phyloP scores from a whole-genome alignment of 2,888 invertebrate genomes.

The Nudaria mundana region DNA sequence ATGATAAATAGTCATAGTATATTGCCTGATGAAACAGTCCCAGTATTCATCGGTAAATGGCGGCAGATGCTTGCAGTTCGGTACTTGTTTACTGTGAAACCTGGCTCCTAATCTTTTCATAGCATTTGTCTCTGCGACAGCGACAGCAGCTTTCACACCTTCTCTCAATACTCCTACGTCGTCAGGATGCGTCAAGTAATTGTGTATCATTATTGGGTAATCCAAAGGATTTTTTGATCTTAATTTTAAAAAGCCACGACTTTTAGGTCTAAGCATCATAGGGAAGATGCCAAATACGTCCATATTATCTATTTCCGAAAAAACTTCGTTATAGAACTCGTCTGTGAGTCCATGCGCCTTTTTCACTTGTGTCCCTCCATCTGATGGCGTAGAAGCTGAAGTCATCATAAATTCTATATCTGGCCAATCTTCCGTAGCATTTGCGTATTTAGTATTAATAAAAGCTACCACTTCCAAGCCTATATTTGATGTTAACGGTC shows the following conservation, averaged over 20 bases:
- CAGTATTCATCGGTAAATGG: constrained; percentile 92
- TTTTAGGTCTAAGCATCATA: constrained; percentile 94
- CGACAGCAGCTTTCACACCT: constrained; percentile 92
- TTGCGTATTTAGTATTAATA: constrained; percentile 93
- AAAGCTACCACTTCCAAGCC: constrained; percentile 94
- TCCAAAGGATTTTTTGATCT: constrained; percentile 86
- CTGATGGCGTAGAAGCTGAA: constrained; percentile 89
- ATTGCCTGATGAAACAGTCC: constrained; percentile 91
- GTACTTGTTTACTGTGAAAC: constrained; percentile 87
- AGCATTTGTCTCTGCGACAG: constrained; percentile 89
- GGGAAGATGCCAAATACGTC: constrained; percentile 92
- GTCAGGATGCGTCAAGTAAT: constrained; percentile 93
- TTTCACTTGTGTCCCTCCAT: constrained; percentile 91
- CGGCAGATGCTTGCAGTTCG: constrained; percentile 91
- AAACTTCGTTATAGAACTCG: constrained; percentile 90
- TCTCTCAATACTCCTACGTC: constrained; percentile 92
- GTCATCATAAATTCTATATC: constrained; percentile 96
- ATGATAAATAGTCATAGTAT: constrained; percentile 94
- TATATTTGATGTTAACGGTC: constrained; percentile 92
- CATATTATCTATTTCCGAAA: constrained; percentile 84
- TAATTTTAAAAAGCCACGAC: constrained; percentile 89
- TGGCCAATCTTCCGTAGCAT: constrained; percentile 93
- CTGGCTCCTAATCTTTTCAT: constrained; percentile 90
- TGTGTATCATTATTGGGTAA: constrained; percentile 94
- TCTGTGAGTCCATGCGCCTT: constrained; percentile 90